Evolutionary conservation across 2,888 invertebrate species (phyloP).

Genomic region (Globia sparganii): DNA sequence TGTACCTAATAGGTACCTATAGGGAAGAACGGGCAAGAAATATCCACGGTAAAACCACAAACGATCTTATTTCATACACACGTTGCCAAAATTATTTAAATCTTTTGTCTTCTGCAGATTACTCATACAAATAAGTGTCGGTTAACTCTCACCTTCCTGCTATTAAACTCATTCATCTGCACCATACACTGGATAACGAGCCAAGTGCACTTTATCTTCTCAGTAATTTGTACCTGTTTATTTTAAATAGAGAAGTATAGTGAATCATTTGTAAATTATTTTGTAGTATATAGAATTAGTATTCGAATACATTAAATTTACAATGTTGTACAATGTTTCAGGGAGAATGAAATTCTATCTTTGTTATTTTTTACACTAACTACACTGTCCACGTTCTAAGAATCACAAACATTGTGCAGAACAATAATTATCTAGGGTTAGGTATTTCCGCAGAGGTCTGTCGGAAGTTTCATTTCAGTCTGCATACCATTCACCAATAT

Average conservation of each 20-base stretch:
- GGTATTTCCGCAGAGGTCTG: background rate
- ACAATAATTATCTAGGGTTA: too few relatives aligned
- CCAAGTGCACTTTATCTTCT: slow-evolving; percentile 18
- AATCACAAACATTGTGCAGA: background rate
- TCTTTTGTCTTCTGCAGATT: slow-evolving; percentile 14
- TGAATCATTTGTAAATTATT: background rate
- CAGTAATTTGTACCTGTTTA: slow-evolving; percentile 6
- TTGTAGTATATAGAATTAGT: background rate
- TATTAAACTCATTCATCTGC: slow-evolving; percentile 22
- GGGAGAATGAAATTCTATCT: background rate
- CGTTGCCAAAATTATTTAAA: slow-evolving; percentile 3
- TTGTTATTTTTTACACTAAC: background rate
- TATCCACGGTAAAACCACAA: background rate
- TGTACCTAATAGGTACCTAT: background rate
- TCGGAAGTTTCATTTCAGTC: background rate
- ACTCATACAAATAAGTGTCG: slow-evolving; percentile 16
- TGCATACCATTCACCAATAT: background rate
- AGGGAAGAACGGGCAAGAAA: background rate
- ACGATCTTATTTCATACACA: background rate
- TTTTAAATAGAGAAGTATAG: slow-evolving; percentile 1
- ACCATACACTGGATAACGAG: background rate
- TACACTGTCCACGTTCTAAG: background rate
- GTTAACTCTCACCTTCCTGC: slow-evolving; percentile 24
- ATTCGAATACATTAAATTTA: background rate
- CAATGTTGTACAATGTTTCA: background rate